Base-by-base conservation (phyloP, 2,888 invertebrate genomes). In the Agrotis puta region DNA sequence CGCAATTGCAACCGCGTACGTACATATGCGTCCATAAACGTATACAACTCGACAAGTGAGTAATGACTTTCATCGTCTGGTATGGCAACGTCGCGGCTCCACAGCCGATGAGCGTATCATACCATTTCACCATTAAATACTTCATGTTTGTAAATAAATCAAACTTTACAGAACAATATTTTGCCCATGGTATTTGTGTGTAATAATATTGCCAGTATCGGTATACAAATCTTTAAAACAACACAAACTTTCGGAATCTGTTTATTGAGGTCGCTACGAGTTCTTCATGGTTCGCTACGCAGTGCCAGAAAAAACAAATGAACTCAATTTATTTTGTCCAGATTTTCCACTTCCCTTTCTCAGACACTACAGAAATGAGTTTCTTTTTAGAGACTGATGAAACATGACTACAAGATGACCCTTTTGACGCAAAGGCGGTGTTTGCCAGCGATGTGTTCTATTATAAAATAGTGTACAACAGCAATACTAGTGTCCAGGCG, bases 21-120 rank as follows among this genome's bases (percentile, higher is more conserved):
- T 83, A 87, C 85, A 76, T 82, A 83, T 84, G 74, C 70, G 73
- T 68, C 69, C 64, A 79, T 65, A 79, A 72, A 74, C 57, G 61
- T 87, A 82, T 75, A 87, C 84, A 79, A 87, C 84, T 86, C 82
- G 76, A 83, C 85, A 83, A 84, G 88, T 91, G 90, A 91, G 90
- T 91, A 88, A 92, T 93, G 91, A 93, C 94, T 95, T 95, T 95
- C 94, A 93, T 95, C 92, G 94, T 91, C 90, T 90, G 91, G 93
- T 93, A 94, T 94, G 94, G 94, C 93, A 93, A 92, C 92, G 91
- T 90, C 90, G 93, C 91, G 83, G 83, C 88, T 85, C 79, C 84
- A 85, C 87, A 86, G 81, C 83, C 86, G 86, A 87, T 84, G 89
- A 88, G 89, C 89, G 89, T 89, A 89, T 88, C 90, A 88, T 88